Base-by-base conservation (phyloP, 2,113 vertebrate genomes). In the Lampris incognitus region DNA sequence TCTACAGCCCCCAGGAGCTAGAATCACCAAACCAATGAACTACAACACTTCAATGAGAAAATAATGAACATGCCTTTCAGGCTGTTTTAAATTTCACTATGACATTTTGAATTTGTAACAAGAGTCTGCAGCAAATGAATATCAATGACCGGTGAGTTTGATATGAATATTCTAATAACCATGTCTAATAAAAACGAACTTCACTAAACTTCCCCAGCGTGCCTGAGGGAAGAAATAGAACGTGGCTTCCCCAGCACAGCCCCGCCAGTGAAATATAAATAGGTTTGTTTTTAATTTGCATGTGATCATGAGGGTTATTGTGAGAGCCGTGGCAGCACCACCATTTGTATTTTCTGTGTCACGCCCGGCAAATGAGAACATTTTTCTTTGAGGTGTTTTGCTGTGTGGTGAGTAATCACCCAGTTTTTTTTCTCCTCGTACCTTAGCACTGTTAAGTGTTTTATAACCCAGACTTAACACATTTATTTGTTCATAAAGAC, bases 211-310 rank as follows among this genome's bases (percentile, higher is more conserved):
- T 83, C 67, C 77, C 82, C 4, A 42, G 54, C 44, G 57, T 78
- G 78, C 84, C 86, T 10, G 57, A 52, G 76, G 87, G 84, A 66
- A 69, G 69, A 86, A 90, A 85, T 79, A 48, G 83, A 88, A 81
- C 2, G 4, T 76, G 76, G 55, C 57, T 2, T 91, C 74, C 76
- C 77, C 51, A 71, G 73, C 46, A 42, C 7, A 74, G 77, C 82
- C 84, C 65, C 85, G 82, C 76, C 73, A 75, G 74, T 65, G 66
- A 87, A 84, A 89, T 89, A 89, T 87, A 92, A 91, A 92, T 88
- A 85, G 82, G 81, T 90, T 91, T 90, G 84, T 87, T 92, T 92
- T 92, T 88, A 72, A 93, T 94, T 89, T 91, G 88, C 89, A 92
- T 92, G 80, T 77, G 82, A 87, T 91, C 88, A 88, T 79, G 72